Evolutionary conservation across 2,797 vertebrate genomes (phyloP).

Genomic region (Chloroceryle amazona): DNA sequence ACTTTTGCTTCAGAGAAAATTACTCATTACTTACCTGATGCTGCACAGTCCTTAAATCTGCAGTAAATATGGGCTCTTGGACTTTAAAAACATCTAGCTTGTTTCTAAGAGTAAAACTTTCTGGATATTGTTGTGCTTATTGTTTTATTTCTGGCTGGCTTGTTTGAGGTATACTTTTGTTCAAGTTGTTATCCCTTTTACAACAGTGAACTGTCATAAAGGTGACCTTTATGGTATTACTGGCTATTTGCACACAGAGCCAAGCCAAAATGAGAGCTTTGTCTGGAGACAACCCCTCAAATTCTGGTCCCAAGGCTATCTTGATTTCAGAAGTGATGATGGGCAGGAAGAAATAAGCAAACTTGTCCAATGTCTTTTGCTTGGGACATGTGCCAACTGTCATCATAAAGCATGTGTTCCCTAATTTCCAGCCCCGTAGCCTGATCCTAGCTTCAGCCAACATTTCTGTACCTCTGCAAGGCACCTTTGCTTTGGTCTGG

Average conservation of each 20-base stretch:
- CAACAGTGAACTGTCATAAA: background rate
- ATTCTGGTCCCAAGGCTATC: background rate
- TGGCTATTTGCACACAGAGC: background rate
- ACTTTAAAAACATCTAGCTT: background rate
- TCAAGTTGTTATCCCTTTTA: background rate
- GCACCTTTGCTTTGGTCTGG: slow-evolving; percentile 45
- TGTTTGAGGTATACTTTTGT: background rate
- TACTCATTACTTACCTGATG: background rate
- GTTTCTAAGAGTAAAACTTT: background rate
- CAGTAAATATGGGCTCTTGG: background rate
- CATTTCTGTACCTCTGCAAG: background rate
- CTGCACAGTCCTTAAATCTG: background rate
- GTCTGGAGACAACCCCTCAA: background rate
- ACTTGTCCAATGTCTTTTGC: background rate
- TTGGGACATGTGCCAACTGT: background rate
- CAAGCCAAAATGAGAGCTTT: background rate
- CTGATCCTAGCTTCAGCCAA: background rate
- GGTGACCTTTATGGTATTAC: background rate
- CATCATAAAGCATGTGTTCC: background rate
- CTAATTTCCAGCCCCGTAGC: background rate
- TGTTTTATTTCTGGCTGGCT: background rate
- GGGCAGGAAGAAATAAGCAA: background rate
- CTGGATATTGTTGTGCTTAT: background rate
- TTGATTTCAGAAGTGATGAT: background rate
- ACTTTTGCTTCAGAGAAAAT: background rate